Evolutionary conservation across 2,888 invertebrate genomes (phyloP), one percentile per base, ranked within the genome.

Genomic region (Chrysodeixis includens): DNA sequence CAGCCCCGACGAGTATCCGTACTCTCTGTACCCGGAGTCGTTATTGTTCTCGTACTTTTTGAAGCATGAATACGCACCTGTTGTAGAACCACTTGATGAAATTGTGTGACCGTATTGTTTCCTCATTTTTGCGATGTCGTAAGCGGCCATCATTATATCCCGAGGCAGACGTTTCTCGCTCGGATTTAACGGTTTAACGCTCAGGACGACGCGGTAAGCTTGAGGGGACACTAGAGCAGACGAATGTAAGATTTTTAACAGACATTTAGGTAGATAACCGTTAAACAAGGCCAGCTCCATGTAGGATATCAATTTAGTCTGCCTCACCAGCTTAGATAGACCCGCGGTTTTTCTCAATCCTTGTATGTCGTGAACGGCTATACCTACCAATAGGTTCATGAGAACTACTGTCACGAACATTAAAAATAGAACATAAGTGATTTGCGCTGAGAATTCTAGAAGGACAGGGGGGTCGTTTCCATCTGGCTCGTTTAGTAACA

Each of bases 281-380:
- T 97, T 97, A 75, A 98, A 98, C 40, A 98, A 88, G 0, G 98
- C 98, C 35, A 97, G 92, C 85, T 98, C 98, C 92, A 98, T 97
- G 85, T 98, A 98, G 1, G 97, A 97, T 71, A 98, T 98, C n/a
- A 98, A 89, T 91, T 98, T 98, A 0, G 98, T 98, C 90, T 98
- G 98, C 14, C 98, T 95, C 10, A 98, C 98, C 8, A 98, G 93
- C 84, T 98, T 98, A 0, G 97, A 97, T 0, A 98, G 93, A 0
- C 98, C 98, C 0, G 98, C 98, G 0, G 98, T 98, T 94, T 98
- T 98, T 78, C 98, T 97, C 14, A 98, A 92, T 0, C 98, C 98
- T 87, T 98, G 98, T 66, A 98, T 98, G 85, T 98, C 98, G 82
- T 98, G 98, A 4, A 98, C 98, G 0, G 98, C 98, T 76, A 98